These are phyloP conservation scores for Drosophila pegasa DNA, from an alignment of 2,888 invertebrate species.

Conservation along the genomic window DNA sequence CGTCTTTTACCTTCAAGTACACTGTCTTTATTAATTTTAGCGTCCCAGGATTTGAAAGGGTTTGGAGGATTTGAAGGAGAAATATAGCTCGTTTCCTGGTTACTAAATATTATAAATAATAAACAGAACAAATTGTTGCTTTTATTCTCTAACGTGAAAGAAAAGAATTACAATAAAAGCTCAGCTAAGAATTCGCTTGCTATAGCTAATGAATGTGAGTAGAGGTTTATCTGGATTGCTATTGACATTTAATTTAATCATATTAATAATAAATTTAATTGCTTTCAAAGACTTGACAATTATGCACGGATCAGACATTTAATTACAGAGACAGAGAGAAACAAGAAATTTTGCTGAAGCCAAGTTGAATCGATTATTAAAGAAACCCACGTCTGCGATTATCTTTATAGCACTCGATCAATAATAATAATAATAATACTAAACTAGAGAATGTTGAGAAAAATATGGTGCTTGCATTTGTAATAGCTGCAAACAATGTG, in stretches of 20 bases:
- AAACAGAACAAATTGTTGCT: too few relatives aligned
- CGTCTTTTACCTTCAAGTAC: too few relatives aligned
- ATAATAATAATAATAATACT: constrained; percentile 14
- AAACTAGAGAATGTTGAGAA: constrained; percentile 23
- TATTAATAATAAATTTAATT: constrained; percentile 26
- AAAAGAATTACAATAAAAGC: background rate
- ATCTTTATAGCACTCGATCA: constrained; percentile 28
- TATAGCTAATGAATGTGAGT: background rate
- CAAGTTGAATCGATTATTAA: constrained; percentile 21
- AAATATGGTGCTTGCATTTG: constrained; percentile 40
- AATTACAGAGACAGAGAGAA: constrained; percentile 13
- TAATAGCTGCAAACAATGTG: constrained; percentile 59
- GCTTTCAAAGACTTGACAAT: constrained; percentile 15
- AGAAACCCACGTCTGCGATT: constrained; percentile 42
- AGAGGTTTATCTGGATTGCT: constrained; percentile 37
- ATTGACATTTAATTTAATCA: constrained; percentile 34
- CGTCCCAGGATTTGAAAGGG: too few relatives aligned
- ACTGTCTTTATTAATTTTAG: too few relatives aligned
- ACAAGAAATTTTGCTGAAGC: constrained; percentile 4
- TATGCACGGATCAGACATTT: constrained; percentile 38
- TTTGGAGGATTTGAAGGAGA: too few relatives aligned
- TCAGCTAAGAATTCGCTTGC: background rate
- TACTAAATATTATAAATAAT: too few relatives aligned
- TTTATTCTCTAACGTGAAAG: background rate
- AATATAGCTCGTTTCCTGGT: too few relatives aligned